Percentiles rank a stretch among this genome's conserved stretches.
These are phyloP conservation scores for Trochalopteron elliotii DNA, from an alignment of 2,113 vertebrate species.

Conservation along the genomic window DNA sequence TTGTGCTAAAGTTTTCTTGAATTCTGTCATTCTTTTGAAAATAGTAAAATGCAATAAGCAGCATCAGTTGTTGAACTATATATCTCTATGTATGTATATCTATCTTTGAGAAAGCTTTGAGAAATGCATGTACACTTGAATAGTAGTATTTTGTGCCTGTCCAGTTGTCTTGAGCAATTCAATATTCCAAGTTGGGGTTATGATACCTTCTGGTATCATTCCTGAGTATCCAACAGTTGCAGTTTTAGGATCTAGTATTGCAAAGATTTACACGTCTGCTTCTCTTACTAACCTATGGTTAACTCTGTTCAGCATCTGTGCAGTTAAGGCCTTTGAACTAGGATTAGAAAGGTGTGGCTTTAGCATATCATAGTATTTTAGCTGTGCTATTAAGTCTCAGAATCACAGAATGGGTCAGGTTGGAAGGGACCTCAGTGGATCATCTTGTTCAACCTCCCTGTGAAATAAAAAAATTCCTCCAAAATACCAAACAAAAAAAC, in stretches of 20 bases:
- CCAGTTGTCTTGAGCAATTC: neutral
- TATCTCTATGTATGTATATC: neutral
- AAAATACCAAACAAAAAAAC: neutral
- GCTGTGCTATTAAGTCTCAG: neutral
- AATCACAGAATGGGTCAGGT: neutral
- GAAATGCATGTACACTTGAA: neutral
- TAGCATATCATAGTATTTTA: neutral
- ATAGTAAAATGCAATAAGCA: neutral
- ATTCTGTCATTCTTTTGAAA: neutral
- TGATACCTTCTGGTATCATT: neutral
- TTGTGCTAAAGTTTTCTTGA: neutral
- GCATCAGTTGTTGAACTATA: neutral
- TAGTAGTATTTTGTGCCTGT: neutral
- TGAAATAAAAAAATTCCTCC: neutral
- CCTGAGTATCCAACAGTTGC: neutral
- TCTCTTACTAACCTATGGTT: neutral
- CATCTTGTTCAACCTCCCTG: neutral
- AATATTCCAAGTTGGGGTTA: neutral
- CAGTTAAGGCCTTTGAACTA: neutral
- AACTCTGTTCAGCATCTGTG: neutral
- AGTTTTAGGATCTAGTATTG: neutral
- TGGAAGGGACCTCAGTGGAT: neutral
- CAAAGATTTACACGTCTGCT: neutral
- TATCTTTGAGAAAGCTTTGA: neutral
- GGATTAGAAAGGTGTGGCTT: neutral